Evolutionary conservation across 2,888 invertebrate genomes (phyloP).

Genomic region (Leptura quadrifasciata): DNA sequence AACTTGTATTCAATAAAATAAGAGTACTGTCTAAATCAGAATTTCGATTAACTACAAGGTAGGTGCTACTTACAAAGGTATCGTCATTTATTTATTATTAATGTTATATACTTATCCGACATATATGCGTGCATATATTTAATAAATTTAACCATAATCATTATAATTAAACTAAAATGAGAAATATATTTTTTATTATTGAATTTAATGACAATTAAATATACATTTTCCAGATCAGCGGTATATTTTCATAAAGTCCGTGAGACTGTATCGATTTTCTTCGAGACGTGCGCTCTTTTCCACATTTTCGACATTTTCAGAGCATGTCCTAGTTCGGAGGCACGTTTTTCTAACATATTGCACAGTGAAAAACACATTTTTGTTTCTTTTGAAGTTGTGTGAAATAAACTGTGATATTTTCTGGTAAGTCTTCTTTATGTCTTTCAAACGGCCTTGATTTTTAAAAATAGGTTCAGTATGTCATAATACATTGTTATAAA

Average conservation of each 20-base stretch:
- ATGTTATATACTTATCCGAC: background rate
- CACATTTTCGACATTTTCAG: constrained; percentile 35
- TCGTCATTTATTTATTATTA: background rate
- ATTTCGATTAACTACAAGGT: no score
- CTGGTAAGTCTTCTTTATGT: constrained; percentile 31
- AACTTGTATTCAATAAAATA: background rate
- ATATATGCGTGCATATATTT: no score
- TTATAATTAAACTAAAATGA: background rate
- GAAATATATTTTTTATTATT: background rate
- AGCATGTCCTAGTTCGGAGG: constrained; percentile 28
- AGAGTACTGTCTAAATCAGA: background rate
- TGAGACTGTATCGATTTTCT: constrained; percentile 49
- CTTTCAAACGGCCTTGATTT: background rate
- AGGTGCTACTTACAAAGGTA: background rate
- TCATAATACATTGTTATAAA: background rate
- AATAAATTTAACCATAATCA: background rate
- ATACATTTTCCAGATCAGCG: constrained; percentile 13
- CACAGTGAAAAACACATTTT: constrained; percentile 40
- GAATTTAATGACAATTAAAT: background rate
- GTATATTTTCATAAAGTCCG: constrained; percentile 14
- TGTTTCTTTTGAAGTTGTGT: constrained; percentile 14
- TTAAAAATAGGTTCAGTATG: background rate
- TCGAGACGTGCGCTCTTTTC: constrained; percentile 51
- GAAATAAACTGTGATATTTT: constrained; percentile 29
- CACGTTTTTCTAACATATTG: constrained; percentile 44